These are phyloP conservation scores for Pterostichus madidus DNA, from an alignment of 2,888 invertebrate species.

Conservation along the genomic window DNA sequence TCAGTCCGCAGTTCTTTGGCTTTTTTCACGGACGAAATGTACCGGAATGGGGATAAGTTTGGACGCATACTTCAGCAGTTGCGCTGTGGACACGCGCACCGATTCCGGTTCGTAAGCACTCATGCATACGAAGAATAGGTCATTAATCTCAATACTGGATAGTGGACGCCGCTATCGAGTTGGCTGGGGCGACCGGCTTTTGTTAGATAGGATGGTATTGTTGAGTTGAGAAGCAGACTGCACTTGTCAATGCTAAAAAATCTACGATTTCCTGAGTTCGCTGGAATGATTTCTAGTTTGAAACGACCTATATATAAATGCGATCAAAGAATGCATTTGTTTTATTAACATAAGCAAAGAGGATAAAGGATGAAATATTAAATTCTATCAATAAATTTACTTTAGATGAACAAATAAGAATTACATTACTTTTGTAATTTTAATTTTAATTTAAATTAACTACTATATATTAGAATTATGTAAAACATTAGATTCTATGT, in stretches of 20 bases:
- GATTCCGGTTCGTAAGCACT: conserved; percentile 72
- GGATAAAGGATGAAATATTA: too few relatives aligned
- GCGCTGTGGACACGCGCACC: conserved; percentile 68
- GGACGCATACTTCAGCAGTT: conserved; percentile 61
- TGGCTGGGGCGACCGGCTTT: conserved; percentile 39
- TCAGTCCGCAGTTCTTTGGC: conserved; percentile 29
- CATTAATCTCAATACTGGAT: conserved; percentile 70
- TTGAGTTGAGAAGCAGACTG: conserved; percentile 40
- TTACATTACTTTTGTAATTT: too few relatives aligned
- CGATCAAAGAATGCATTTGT: background rate
- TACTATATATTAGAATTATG: too few relatives aligned
- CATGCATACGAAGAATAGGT: conserved; percentile 73
- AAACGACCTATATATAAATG: conserved; percentile 15
- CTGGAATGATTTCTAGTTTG: background rate
- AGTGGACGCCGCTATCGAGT: conserved; percentile 43
- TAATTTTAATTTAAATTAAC: too few relatives aligned
- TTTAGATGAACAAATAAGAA: too few relatives aligned
- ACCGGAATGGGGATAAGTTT: conserved; percentile 49
- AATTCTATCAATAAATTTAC: too few relatives aligned
- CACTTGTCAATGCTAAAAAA: conserved; percentile 55
- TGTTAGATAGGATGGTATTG: conserved; percentile 23
- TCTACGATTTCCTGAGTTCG: conserved; percentile 27
- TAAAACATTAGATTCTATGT: too few relatives aligned
- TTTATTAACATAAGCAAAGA: background rate
- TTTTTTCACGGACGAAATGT: conserved; percentile 43